Evolutionary conservation across 1,140 invertebrate genomes (phyloP), one percentile per base, ranked within the genome.

Genomic region (Chionoecetes opilio): DNA sequence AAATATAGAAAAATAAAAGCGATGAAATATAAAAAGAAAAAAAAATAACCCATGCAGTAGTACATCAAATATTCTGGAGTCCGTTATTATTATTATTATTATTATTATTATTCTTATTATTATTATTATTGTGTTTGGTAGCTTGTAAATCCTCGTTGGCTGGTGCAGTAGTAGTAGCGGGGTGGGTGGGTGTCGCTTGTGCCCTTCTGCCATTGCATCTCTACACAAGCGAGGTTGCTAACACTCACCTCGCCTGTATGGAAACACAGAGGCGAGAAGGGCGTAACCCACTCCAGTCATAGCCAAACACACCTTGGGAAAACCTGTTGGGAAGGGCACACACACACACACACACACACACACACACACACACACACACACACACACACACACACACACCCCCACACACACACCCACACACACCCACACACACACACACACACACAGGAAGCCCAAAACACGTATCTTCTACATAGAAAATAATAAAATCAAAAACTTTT

Each of bases 191-290:
- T 41, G 88, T 89, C 34, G 93, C 34, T 46, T 85, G 31, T 2
- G 29, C 82, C 93, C 88, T 63, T 53, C 82, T 75, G 34, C 82
- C 93, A 94, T 91, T 94, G 93, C 89, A 94, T 94, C 93, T 94
- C 93, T 94, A 94, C 93, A 94, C 93, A 94, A 94, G 93, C 93
- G 93, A 94, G 93, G 87, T 35, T 86, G 88, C 84, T 35, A 82
- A 91, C 86, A 85, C 93, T 17, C 93, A 94, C 93, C 93, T 94
- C 93, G 93, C 93, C 93, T 94, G 93, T 94, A 94, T 94, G 93
- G 93, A 94, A 94, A 94, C 93, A 94, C 93, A 94, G n/a, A 31
- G 93, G 29, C 89, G 91, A 26, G 29, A 84, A 86, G 31, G 88
- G 89, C 89, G 26, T 91, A 84, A 91, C 86, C 46, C 32, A 9